Percentiles rank a stretch among this genome's conserved stretches.
phyloP scores from a whole-genome alignment of 2,888 invertebrate species.

The Drosophila merina region DNA sequence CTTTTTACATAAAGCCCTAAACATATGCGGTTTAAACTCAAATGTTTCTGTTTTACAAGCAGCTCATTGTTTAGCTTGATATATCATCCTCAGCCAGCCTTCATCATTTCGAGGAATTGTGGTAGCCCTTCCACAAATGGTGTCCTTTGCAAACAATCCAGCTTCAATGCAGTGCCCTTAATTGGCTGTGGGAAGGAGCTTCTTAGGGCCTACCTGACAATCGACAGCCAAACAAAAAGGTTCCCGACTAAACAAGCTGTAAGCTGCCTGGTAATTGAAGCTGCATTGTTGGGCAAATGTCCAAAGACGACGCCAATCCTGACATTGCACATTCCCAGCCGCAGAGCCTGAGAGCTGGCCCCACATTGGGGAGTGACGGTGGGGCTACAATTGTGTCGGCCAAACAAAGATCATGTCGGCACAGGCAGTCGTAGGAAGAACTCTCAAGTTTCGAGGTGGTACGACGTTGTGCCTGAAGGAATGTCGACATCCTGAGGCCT shows the following conservation, averaged over 20 bases:
- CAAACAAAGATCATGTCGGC: constrained; percentile 49
- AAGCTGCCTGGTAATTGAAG: constrained; percentile 52
- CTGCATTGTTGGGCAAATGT: constrained; percentile 45
- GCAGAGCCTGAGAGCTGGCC: not conserved
- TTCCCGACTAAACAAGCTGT: constrained; percentile 39
- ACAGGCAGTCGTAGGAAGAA: constrained; percentile 11
- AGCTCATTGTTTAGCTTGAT: not conserved
- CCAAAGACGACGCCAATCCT: constrained; percentile 15
- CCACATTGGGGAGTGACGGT: not conserved
- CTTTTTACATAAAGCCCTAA: not conserved
- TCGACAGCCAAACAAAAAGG: constrained; percentile 26
- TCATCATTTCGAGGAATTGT: not conserved
- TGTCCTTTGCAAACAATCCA: constrained; percentile 20
- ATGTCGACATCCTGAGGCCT: constrained; percentile 7
- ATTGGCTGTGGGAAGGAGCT: constrained; percentile 24
- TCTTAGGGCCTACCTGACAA: constrained; percentile 12
- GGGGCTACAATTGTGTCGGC: constrained; percentile 49
- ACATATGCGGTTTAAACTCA: not conserved
- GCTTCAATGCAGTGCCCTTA: constrained; percentile 5
- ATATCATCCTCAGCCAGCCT: not conserved
- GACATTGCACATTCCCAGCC: constrained; percentile 53
- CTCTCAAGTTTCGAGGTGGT: constrained; percentile 6
- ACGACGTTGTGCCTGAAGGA: constrained; percentile 2
- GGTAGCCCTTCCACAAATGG: not conserved
- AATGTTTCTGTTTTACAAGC: not conserved